A percentile compares a stretch with the other conserved stretches of the same genome.
These are phyloP conservation scores for Drosophila melanosoma DNA, from an alignment of 2,888 invertebrate genomes.

Conservation along the genomic window DNA sequence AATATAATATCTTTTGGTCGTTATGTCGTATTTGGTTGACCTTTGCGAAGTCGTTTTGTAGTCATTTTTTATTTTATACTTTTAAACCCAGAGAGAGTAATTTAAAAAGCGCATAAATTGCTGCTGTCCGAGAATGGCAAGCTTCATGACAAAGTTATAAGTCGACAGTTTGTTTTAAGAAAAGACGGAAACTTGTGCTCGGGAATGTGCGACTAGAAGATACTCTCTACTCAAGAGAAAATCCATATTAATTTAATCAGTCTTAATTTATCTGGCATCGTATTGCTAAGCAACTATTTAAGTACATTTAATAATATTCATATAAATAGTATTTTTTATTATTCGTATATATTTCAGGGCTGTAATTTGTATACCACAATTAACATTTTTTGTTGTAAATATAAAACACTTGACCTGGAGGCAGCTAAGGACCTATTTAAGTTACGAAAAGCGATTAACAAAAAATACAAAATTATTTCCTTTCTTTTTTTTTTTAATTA, in stretches of 20 bases:
- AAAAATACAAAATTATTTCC: neutral
- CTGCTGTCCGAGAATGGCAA: constrained; percentile 25
- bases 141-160: constrained; percentile 43
- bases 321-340: neutral
- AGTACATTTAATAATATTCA: neutral
- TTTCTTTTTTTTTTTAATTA: neutral
- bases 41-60: neutral
- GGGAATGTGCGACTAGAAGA: neutral
- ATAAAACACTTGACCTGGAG: neutral
- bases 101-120: constrained; percentile 40
- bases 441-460: neutral
- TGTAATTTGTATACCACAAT: neutral
- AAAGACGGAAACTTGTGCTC: neutral
- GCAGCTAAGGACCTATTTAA: neutral
- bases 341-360: neutral
- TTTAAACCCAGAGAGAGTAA: constrained; percentile 25
- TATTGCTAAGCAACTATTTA: neutral
- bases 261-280: neutral
- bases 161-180: constrained; percentile 22
- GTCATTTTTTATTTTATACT: neutral
- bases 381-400: neutral
- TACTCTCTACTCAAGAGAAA: neutral
- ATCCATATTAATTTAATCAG: neutral
- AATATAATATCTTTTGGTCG: neutral
- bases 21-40: constrained; percentile 12